Conservation (phyloP, 2,797 vertebrate species). For the Phrynocephalus guinanensis region DNA sequence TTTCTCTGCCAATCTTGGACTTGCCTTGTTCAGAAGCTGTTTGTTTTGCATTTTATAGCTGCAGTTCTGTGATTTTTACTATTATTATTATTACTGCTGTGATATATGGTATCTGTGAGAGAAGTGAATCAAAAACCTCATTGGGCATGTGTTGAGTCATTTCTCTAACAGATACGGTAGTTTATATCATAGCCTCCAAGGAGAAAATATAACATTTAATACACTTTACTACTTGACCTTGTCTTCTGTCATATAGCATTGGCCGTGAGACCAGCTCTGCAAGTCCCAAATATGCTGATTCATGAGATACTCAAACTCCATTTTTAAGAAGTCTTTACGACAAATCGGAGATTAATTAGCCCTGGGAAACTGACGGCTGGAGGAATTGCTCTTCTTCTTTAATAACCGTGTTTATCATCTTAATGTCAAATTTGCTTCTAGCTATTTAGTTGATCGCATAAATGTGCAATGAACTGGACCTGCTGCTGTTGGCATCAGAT, state of each 20-base stretch:
- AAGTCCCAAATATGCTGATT: conserved; percentile 34
- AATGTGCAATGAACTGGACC: conserved; percentile 38
- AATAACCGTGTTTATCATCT: conserved; percentile 51
- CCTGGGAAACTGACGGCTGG: conserved; percentile 47
- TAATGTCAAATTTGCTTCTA: conserved; percentile 60
- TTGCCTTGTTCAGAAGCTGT: conserved; percentile 50
- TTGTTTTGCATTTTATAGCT: conserved; percentile 55
- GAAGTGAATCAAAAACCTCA: conserved; percentile 46
- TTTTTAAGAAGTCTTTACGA: conserved; percentile 49
- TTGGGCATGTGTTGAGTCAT: conserved; percentile 39
- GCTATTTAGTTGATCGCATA: conserved; percentile 51
- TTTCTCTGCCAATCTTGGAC: conserved; percentile 50
- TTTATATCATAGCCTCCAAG: conserved; percentile 47
- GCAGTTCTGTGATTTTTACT: conserved; percentile 56
- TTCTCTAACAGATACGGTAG: conserved; percentile 13
- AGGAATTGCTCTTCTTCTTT: conserved; percentile 56
- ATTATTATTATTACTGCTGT: not conserved
- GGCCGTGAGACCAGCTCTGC: not conserved
- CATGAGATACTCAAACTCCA: conserved; percentile 37
- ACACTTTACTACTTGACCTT: conserved; percentile 35
- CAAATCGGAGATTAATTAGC: conserved; percentile 62
- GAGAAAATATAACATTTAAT: conserved; percentile 54
- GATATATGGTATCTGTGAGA: conserved; percentile 41
- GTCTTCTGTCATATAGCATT: conserved; percentile 14
- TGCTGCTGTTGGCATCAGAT: conserved; percentile 56